Evolutionary conservation across 2,113 vertebrate species (phyloP).

Genomic region (Burhinus oedicnemus): DNA sequence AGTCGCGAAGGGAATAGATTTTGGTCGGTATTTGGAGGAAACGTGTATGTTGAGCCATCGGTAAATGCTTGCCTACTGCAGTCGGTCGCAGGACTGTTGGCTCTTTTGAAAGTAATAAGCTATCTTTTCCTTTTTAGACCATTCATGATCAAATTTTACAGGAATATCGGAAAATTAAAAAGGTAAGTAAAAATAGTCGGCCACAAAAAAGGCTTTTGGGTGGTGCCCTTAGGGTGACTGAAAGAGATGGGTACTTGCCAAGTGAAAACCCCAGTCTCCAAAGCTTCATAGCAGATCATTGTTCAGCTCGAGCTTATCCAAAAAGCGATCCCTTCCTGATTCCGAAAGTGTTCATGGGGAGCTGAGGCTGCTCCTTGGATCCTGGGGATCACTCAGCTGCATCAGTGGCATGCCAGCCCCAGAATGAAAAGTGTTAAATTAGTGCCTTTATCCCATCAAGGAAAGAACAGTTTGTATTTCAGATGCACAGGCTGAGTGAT

Average conservation of each 20-base stretch:
- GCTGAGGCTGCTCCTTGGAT: background rate
- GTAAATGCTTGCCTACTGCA: background rate
- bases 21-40: background rate
- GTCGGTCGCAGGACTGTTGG: background rate
- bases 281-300: background rate
- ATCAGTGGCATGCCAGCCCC: background rate
- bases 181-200: conserved; percentile 73
- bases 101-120: background rate
- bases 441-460: background rate
- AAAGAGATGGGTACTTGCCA: background rate
- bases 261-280: background rate
- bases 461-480: background rate
- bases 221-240: background rate
- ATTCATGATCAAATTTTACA: conserved; percentile 97
- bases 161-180: conserved; percentile 98
- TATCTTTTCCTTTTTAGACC: conserved; percentile 74
- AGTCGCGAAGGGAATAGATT: rapidly evolving
- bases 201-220: background rate
- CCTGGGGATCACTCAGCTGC: background rate
- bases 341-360: background rate
- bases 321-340: background rate
- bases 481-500: background rate
- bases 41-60: rapidly evolving
- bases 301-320: background rate
- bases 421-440: rapidly evolving